Evolutionary conservation across 2,888 invertebrate genomes (phyloP), one percentile per base, ranked within the genome.

Genomic region (Allacma fusca): DNA sequence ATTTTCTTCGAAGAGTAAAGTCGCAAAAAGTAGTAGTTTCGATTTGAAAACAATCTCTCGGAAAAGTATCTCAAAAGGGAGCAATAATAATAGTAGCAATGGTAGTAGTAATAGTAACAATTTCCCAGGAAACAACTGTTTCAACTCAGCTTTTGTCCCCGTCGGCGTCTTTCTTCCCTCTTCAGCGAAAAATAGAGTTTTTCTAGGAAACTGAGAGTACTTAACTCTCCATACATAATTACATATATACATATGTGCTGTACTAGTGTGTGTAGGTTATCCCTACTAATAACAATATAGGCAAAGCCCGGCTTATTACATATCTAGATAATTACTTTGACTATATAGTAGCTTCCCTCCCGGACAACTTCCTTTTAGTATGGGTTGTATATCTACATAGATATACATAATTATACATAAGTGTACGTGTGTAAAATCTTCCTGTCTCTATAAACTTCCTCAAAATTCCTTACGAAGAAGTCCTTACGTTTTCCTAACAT

Each of bases 131-230:
- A 62, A 34, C 71, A 70, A 74, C 40, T 74, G 64, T 74, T 74
- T 74, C 43, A 64, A 43, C 24, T 64, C 64, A 50, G 78, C 78
- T 69, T 78, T 78, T 44, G 70, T 78, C 7, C 78, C 78, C 21
- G 69, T 67, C n/a, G 78, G 78, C 64, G 24, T 75, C 59, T 75
- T 64, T 29, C 71, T 21, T 26, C 74, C 75, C 43, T 40, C 68
- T 40, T 43, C 72, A 24, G 64, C 50, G 34, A 71, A 65, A 28
- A 71, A 76, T 73, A 23, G 67, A 21, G n/a, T 59, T 40, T 71
- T 64, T 50, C 44, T 71, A 23, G 67, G 71, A 21, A 77, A 71
- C 71, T 43, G 50, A 67, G 29, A 13, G 29, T 70, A 43, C 44
- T 24, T 70, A n/a, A n/a, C n/a, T n/a, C n/a, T 21, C n/a, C 68